Evolutionary conservation across 2,888 invertebrate genomes (phyloP), one percentile per base, ranked within the genome.

Genomic region (Conchocele bisecta): DNA sequence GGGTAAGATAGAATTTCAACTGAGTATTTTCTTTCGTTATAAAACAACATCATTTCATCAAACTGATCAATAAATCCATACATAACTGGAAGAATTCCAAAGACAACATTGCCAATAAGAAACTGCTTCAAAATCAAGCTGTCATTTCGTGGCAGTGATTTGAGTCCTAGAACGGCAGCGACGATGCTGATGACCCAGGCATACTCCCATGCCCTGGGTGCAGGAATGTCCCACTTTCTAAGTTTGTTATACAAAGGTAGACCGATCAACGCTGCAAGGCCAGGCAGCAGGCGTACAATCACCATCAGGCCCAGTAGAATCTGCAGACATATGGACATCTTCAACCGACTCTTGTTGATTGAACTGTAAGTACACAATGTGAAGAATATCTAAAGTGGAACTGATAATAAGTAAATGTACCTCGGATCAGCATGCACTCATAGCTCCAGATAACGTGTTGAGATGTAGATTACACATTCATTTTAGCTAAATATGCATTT

Each of bases 241-340:
- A 98, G 95, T 57, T 81, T 81, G 92, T 97, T 96, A 91, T 98
- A 93, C 88, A 97, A 95, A 92, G 98, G 97, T 91, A 98, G 95
- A 91, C 98, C 98, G 86, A 98, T 93, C 90, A 95, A 95, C 92
- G 98, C 97, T 84, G 98, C 94, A 88, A 98, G 95, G 91, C 96
- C 97, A 20, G 97, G 96, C 9, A 96, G 95, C 80, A 98, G 93
- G 92, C 98, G 98, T 56, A 96, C 94, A 90, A 97, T 92, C 97
- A 98, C 97, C 83, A 95, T 94, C 90, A 97, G 94, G 91, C 96
- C 96, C 86, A 98, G 93, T 75, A 97, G 92, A 88, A 96, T 95
- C 92, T 99, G 99, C 92, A 97, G 95, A 92, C 97, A 96, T 92
- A 98, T 96, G 92, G 97, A 96, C 91, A 96, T 96, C 92, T 97